Base-by-base conservation (phyloP, 2,113 vertebrate genomes). In the Syngnathus scovelli region DNA sequence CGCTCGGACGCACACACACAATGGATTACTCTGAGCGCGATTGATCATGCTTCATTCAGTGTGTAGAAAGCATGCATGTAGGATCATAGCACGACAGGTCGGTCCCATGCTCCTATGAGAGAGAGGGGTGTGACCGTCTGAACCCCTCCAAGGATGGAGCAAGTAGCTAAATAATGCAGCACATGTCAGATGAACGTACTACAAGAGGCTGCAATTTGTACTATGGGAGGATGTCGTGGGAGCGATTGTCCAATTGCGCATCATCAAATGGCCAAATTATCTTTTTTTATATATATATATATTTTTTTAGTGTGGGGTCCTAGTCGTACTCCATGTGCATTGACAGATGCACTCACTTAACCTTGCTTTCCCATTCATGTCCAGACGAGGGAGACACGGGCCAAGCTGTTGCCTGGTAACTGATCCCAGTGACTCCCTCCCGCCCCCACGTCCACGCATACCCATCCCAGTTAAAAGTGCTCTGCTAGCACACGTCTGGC, bases 271-370 rank as follows among this genome's bases (percentile, higher is more conserved):
- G 12, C 21, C 4, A 10, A 5, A 73, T 75, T 66, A 78, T 85
- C 84, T 85, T 68, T 76, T 67, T 16, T 62, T 75, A n/a, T n/a
- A n/a, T n/a, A n/a, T n/a, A n/a, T n/a, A n/a, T 78, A 68, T 70
- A n/a, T 54, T 52, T 68, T 56, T 58, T 27, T 9, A 19, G 19
- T 51, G 54, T 27, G 54, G 21, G 54, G 21, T 23, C 12, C 68
- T 38, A 43, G 63, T 48, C 41, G 36, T 58, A 43, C 81, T 79
- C 82, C 60, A 64, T 67, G 75, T 68, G 58, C 85, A 80, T 78
- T 89, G 85, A 86, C 83, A 82, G 82, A 84, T 91, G 88, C 84
- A 91, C 88, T 91, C 81, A 84, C 82, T 91, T 91, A 90, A 92
- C 90, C 90, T 91, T 92, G 90, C 85, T 83, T 71, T 91, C 67